Evolutionary conservation across 2,888 invertebrate species (phyloP), one percentile per base, ranked within the genome.

Genomic region (Limnephilus marmoratus): DNA sequence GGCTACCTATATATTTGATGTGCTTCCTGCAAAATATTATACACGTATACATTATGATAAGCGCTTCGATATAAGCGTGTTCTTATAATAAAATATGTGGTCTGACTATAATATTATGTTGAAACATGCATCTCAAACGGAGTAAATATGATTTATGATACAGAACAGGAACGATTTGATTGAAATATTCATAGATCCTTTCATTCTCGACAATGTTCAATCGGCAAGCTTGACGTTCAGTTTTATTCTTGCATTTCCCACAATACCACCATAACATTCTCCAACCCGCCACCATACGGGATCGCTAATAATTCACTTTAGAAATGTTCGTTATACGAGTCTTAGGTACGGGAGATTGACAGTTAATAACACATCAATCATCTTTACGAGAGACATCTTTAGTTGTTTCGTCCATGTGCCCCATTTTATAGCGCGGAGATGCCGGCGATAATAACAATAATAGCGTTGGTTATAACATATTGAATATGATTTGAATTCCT

Each of bases 341-440:
- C 83, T 83, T 18, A 9, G 41, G 31, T 41, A 34, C 18, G 9
- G 83, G 83, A 83, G 31, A 24, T 83, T 15, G 41, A 83, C 83
- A 34, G 83, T 83, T 83, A 37, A 24, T 68, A 68, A 68, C 24
- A 1, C 34, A 83, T 83, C 34, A 15, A 34, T 83, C 83, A 83
- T 83, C 34, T 83, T 83, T 83, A 24, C 18, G 37, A 37, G 83
- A 37, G 37, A 83, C 83, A 37, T 83, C 37, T 83, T 37, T 41
- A 83, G 83, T 83, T 18, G 83, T 13, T 83, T 83, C 15, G 83
- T 83, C 31, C 83, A 83, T 31, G 34, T 83, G 83, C 34, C 34
- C 24, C 37, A 37, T 83, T 37, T 37, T 83, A 68, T 68, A 7
- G 68, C 24, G 7, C 68, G 9, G 68, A 24, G 68, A 24, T 68